A percentile compares a stretch with the other conserved stretches of the same genome.
phyloP scores from a whole-genome alignment of 2,888 invertebrate genomes.

The Drosophila robusta region DNA sequence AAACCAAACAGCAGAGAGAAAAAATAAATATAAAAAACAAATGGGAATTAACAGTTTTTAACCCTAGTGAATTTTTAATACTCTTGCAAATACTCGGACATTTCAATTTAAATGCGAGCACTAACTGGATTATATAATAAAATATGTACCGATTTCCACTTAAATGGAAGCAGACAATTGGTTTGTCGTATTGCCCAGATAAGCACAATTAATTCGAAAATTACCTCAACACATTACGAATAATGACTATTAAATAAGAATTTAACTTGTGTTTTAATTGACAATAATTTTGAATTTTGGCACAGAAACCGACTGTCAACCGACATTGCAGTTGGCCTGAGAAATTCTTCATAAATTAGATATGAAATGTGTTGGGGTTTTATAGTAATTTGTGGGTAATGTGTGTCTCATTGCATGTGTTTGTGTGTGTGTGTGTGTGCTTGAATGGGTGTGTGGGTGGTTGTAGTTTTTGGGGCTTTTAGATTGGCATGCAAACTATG shows the following conservation, averaged over 20 bases:
- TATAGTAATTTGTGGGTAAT: constrained; percentile 6
- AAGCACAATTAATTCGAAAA: background rate
- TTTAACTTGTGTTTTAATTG: constrained; percentile 44
- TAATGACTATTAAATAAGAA: background rate
- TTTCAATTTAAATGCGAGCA: background rate
- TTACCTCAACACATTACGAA: background rate
- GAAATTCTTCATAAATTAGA: constrained; percentile 35
- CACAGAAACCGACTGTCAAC: constrained; percentile 67
- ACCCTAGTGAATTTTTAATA: background rate
- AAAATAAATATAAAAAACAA: background rate
- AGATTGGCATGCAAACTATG: constrained; percentile 43
- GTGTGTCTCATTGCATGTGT: background rate
- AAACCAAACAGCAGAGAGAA: background rate
- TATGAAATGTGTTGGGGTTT: constrained; percentile 27
- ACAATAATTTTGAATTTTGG: constrained; percentile 54
- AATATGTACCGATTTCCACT: background rate
- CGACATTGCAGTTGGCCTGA: constrained; percentile 33
- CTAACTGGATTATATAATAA: background rate
- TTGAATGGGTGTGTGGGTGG: constrained; percentile 6
- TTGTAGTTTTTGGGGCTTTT: constrained; percentile 24
- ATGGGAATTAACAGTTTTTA: background rate
- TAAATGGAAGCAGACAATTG: background rate
- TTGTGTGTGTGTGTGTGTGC: constrained; percentile 5
- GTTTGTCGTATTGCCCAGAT: background rate
- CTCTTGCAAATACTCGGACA: background rate